These are phyloP conservation scores for Buceros bicornis DNA, from an alignment of 2,797 vertebrate genomes.

Conservation along the genomic window DNA sequence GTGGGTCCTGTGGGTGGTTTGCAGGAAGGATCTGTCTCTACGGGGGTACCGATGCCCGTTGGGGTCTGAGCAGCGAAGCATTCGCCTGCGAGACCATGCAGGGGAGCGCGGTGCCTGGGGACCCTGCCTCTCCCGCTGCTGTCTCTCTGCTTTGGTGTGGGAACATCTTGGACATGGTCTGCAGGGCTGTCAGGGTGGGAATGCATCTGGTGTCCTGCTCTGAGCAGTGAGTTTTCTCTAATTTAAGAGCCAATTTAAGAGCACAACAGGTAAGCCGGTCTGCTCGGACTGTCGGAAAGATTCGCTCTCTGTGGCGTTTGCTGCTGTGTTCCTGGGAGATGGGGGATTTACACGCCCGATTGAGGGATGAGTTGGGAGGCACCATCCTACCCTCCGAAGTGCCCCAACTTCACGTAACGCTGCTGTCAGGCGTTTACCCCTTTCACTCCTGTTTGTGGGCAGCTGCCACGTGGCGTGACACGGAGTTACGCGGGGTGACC, in stretches of 20 bases:
- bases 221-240: neutral
- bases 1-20: neutral
- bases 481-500: rapidly evolving
- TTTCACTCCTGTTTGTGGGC: neutral
- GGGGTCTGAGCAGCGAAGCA: neutral
- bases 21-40: neutral
- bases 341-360: rapidly evolving
- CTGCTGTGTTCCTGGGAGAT: neutral
- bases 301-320: rapidly evolving
- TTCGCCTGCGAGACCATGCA: rapidly evolving
- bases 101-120: rapidly evolving
- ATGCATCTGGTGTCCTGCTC: neutral
- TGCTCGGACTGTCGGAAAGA: neutral
- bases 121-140: neutral
- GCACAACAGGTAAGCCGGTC: neutral
- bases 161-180: rapidly evolving
- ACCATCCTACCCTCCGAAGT: neutral
- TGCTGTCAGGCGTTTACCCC: neutral
- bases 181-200: neutral
- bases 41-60: rapidly evolving
- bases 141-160: rapidly evolving
- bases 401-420: rapidly evolving
- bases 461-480: rapidly evolving
- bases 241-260: neutral
- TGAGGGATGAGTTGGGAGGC: neutral